Evolutionary conservation across 1,140 invertebrate species (phyloP), one percentile per base, ranked within the genome.

Genomic region (Ridgeia piscesae): DNA sequence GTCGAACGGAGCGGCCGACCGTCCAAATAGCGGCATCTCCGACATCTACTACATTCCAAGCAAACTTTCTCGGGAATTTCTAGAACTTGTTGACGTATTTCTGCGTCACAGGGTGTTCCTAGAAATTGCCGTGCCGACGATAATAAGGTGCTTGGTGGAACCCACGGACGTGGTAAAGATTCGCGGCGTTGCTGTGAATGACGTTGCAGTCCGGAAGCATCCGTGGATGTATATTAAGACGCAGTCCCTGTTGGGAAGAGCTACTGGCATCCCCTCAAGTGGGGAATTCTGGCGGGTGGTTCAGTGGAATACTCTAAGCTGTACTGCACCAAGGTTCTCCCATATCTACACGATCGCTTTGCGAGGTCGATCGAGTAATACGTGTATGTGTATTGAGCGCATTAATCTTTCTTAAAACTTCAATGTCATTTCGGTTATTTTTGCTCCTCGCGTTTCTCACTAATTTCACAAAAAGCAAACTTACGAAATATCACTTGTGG

Each of bases 61-160:
- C 88, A 92, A 88, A 89, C 91, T 93, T 11, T 34, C 91, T 33
- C 33, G 31, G 17, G 34, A 34, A 34, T 92, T 93, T 91, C 6
- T 89, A 35, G 91, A 93, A 33, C 91, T 93, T 34, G 91, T 33
- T 33, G 27, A 35, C 17, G 88, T 92, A 58, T 93, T 93, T 91
- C 89, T 93, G 14, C 27, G 48, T n/a, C 33, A 92, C 14, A 88
- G 35, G 88, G 77, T 93, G 21, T 92, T 93, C 77, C 35, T 93
- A 33, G 92, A 93, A 88, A 92, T 93, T 33, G 92, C 92, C 89
- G 88, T 93, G 92, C 92, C 92, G 8, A 92, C 91, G n/a, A 42
- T 92, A 17, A 42, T 93, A 9, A 33, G 34, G 27, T 77, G 92
- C 33, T 89, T 93, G 48, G 88, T 88, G 33, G n/a, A 21, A 1